phyloP scores from a whole-genome alignment of 1,140 invertebrate genomes.

The Orchesella cincta region DNA sequence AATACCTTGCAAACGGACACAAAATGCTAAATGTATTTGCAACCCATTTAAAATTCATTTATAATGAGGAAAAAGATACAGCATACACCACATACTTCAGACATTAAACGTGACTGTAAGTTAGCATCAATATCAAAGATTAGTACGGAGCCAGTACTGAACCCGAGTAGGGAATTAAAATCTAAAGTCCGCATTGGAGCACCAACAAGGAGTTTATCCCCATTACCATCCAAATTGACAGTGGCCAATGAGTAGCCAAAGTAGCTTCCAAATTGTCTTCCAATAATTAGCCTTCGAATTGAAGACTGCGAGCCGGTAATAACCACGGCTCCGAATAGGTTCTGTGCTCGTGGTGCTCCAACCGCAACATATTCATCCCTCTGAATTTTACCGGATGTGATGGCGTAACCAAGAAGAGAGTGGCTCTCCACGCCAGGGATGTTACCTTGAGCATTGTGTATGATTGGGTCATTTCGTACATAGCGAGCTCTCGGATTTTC shows the following conservation, averaged over 20 bases:
- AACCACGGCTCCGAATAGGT: neutral
- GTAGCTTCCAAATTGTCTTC: neutral
- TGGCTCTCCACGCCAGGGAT: neutral
- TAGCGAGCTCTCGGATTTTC: too few relatives aligned
- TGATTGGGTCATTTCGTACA: too few relatives aligned
- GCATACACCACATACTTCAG: too few relatives aligned
- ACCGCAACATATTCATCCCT: neutral
- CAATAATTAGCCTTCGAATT: neutral
- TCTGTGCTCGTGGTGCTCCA: neutral
- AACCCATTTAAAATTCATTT: too few relatives aligned
- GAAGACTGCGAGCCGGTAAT: neutral
- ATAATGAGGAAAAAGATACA: too few relatives aligned
- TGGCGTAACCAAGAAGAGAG: neutral
- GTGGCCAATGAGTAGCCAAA: neutral
- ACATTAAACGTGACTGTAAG: neutral
- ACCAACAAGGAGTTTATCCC: neutral
- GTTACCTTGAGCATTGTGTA: neutral
- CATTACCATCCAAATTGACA: neutral
- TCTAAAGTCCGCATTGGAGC: neutral
- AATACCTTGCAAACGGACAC: too few relatives aligned
- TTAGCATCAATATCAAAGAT: neutral
- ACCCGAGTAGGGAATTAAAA: neutral
- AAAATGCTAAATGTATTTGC: too few relatives aligned
- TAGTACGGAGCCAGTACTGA: neutral
- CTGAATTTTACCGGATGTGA: neutral